Conservation (phyloP, 2,113 vertebrate species). For the Archocentrus centrarchus region DNA sequence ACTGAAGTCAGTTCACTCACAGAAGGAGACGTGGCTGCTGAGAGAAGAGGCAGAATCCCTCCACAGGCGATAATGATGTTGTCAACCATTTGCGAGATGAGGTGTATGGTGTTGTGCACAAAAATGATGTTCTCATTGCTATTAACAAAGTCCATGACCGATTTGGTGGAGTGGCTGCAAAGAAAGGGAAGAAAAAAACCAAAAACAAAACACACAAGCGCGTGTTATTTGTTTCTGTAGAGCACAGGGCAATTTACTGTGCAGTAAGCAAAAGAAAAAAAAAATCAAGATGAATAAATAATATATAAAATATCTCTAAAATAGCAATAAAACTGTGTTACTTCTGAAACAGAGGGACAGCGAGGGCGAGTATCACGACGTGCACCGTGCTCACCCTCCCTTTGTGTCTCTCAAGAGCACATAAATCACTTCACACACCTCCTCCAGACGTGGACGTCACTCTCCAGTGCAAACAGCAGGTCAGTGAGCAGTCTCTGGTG, state of each 20-base stretch:
- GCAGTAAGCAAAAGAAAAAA: neutral
- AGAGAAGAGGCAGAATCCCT: slow-evolving; percentile 97
- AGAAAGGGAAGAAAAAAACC: neutral
- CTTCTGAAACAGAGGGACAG: neutral
- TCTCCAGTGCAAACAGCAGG: slow-evolving; percentile 95
- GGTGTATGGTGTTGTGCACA: slow-evolving; percentile 99
- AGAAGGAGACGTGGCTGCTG: slow-evolving; percentile 95
- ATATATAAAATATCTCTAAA: neutral
- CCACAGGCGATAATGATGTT: slow-evolving; percentile 99
- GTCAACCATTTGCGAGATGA: slow-evolving; percentile 99
- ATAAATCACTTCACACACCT: slow-evolving; percentile 81
- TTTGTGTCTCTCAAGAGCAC: neutral
- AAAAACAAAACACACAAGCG: neutral
- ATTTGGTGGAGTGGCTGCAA: slow-evolving; percentile 94
- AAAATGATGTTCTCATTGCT: slow-evolving; percentile 99
- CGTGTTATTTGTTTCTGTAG: neutral
- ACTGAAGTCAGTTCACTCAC: slow-evolving; percentile 86
- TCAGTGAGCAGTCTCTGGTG: slow-evolving; percentile 97
- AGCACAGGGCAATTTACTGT: neutral
- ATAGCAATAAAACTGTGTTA: neutral
- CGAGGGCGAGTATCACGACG: neutral
- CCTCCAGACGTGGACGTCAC: slow-evolving; percentile 97
- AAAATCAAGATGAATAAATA: neutral
- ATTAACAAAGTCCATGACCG: slow-evolving; percentile 99
- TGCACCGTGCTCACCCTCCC: neutral